A percentile compares a stretch with the other conserved stretches of the same genome.
Evolutionary conservation across 2,888 invertebrate genomes (phyloP).

Genomic region (Lydus trimaculatus): DNA sequence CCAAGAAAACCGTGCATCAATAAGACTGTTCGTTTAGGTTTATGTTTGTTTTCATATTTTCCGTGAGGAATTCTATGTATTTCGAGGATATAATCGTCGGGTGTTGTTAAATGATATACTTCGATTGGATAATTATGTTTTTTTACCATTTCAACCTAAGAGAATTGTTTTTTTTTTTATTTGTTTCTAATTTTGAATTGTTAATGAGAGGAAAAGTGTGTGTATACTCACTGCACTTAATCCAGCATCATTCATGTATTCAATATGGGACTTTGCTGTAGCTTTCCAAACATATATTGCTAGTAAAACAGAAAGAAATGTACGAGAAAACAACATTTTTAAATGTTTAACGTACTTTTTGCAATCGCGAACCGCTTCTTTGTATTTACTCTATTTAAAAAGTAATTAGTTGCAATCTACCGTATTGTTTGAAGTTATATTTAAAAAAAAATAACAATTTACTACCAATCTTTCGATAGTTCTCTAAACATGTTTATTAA

Average conservation of each 20-base stretch:
- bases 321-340: too few species aligned
- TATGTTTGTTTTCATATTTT: constrained; percentile 58
- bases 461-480: too few species aligned
- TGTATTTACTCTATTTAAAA: too few species aligned
- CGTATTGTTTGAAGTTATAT: too few species aligned
- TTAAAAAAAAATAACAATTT: too few species aligned
- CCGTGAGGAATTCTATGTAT: constrained; percentile 64
- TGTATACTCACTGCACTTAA: neutral
- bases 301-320: neutral
- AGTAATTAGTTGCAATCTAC: too few species aligned
- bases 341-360: too few species aligned
- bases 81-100: constrained; percentile 65
- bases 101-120: constrained; percentile 55
- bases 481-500: too few species aligned
- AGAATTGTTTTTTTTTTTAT: neutral
- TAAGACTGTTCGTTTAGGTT: constrained; percentile 57
- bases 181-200: neutral
- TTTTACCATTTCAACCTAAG: constrained; percentile 55
- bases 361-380: too few species aligned
- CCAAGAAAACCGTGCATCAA: constrained; percentile 64
- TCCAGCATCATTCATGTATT: neutral
- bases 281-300: neutral
- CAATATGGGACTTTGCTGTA: neutral
- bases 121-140: constrained; percentile 57
- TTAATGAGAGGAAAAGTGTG: neutral